Evolutionary conservation across 2,888 invertebrate genomes (phyloP).

Genomic region (Aphidoletes aphidimyza): DNA sequence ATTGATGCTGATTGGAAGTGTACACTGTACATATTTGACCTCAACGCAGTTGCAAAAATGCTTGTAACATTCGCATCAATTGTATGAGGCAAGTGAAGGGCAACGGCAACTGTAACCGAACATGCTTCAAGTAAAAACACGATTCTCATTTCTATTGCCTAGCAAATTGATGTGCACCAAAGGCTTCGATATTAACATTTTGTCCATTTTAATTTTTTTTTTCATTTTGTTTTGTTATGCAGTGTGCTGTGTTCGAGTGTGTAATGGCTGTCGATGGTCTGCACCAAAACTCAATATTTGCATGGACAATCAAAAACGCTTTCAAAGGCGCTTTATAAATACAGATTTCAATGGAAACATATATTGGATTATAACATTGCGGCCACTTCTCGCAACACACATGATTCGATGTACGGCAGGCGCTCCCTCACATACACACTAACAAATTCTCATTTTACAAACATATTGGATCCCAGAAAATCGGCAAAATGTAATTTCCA

Average conservation of each 20-base stretch:
- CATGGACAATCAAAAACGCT: slow-evolving; percentile 49
- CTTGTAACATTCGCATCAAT: neutral
- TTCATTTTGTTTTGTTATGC: neutral
- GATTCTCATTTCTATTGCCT: neutral
- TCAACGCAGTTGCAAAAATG: neutral
- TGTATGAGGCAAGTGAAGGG: too few relatives aligned
- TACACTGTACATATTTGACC: slow-evolving; percentile 32
- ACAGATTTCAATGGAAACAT: slow-evolving; percentile 28
- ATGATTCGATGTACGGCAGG: too few relatives aligned
- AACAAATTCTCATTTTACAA: too few relatives aligned
- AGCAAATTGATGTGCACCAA: slow-evolving; percentile 31
- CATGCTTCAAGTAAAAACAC: neutral
- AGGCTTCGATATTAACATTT: neutral
- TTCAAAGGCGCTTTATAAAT: slow-evolving; percentile 14
- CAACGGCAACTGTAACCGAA: too few relatives aligned
- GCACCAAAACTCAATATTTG: slow-evolving; percentile 50
- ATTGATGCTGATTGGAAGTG: slow-evolving; percentile 49
- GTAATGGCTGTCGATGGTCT: neutral
- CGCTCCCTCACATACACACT: too few relatives aligned
- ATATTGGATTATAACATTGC: slow-evolving; percentile 26
- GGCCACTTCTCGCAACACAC: neutral
- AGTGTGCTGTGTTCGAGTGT: neutral
- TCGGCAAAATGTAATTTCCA: slow-evolving; percentile 43
- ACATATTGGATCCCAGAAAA: neutral
- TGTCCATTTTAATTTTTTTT: neutral